Percentiles rank a stretch among this genome's conserved stretches.
Evolutionary conservation across 2,888 invertebrate genomes (phyloP).

Genomic region (Nycteola revayana): DNA sequence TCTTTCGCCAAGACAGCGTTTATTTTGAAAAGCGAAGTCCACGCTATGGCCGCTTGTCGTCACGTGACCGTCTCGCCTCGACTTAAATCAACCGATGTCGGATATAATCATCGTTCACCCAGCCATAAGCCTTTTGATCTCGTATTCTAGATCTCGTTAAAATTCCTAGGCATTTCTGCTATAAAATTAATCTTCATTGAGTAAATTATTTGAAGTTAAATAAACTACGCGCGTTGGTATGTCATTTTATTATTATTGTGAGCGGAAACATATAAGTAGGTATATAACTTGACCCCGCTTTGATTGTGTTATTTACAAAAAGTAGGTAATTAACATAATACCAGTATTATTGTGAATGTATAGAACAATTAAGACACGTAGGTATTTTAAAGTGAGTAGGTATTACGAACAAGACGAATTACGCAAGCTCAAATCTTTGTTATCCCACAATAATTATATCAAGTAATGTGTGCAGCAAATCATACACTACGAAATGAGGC

Average conservation of each 20-base stretch:
- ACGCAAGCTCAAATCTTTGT: conserved; percentile 10
- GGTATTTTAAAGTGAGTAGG: too few species aligned
- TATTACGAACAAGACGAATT: too few species aligned
- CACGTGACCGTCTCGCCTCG: conserved; percentile 12
- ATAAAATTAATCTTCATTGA: conserved; percentile 26
- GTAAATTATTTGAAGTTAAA: too few species aligned
- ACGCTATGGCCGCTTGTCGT: conserved; percentile 26
- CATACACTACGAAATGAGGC: conserved; percentile 75
- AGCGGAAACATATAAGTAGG: too few species aligned
- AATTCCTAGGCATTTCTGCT: conserved; percentile 19
- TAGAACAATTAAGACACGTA: too few species aligned
- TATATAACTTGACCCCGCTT: too few species aligned
- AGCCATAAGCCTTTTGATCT: conserved; percentile 68
- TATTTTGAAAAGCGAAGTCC: conserved; percentile 52
- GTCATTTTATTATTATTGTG: too few species aligned
- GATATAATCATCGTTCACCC: conserved; percentile 60
- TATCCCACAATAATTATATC: conserved; percentile 73
- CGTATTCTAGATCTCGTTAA: conserved; percentile 22
- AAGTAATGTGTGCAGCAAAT: conserved; percentile 73
- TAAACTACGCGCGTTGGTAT: too few species aligned
- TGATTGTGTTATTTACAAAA: too few species aligned
- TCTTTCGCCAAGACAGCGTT: conserved; percentile 55
- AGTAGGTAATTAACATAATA: too few species aligned
- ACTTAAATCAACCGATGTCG: conserved; percentile 50
- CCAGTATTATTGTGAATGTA: too few species aligned